Evolutionary conservation across 2,797 vertebrate species (phyloP).

Genomic region (Esox lucius): DNA sequence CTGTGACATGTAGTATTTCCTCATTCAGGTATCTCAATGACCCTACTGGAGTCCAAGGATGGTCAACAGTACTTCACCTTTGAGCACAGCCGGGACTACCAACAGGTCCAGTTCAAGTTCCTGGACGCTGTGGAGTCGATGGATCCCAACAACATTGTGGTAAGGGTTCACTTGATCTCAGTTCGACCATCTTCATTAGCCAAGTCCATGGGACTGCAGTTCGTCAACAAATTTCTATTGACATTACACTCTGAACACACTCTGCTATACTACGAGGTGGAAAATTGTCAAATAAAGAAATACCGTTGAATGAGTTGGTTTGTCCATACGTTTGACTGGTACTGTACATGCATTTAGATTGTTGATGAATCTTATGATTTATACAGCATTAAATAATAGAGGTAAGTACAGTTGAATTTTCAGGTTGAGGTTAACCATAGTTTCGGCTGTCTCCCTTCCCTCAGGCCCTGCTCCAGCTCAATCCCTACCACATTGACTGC

Average conservation of each 20-base stretch:
- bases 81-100: constrained; percentile 93
- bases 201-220: neutral
- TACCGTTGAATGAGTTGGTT: too few relatives aligned
- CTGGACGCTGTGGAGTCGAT: constrained; percentile 93
- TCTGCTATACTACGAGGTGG: too few relatives aligned
- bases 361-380: neutral
- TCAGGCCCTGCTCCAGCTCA: constrained; percentile 90
- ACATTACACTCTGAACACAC: neutral
- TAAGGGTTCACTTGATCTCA: constrained; percentile 51
- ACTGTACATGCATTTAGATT: neutral
- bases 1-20: constrained; percentile 1
- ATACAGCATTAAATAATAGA: neutral
- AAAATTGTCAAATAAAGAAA: too few relatives aligned
- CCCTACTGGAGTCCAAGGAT: constrained; percentile 81
- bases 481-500: constrained; percentile 93
- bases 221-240: neutral
- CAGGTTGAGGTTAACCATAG: neutral
- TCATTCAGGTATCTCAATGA: constrained; percentile 87
- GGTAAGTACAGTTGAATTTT: neutral
- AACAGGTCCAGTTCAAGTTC: constrained; percentile 96
- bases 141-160: constrained; percentile 98
- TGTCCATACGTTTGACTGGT: too few relatives aligned
- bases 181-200: neutral
- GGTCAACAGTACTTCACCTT: constrained; percentile 87
- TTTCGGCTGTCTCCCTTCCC: neutral